Evolutionary conservation across 2,888 invertebrate species (phyloP), one percentile per base, ranked within the genome.

Genomic region (Scaptomyza flava): DNA sequence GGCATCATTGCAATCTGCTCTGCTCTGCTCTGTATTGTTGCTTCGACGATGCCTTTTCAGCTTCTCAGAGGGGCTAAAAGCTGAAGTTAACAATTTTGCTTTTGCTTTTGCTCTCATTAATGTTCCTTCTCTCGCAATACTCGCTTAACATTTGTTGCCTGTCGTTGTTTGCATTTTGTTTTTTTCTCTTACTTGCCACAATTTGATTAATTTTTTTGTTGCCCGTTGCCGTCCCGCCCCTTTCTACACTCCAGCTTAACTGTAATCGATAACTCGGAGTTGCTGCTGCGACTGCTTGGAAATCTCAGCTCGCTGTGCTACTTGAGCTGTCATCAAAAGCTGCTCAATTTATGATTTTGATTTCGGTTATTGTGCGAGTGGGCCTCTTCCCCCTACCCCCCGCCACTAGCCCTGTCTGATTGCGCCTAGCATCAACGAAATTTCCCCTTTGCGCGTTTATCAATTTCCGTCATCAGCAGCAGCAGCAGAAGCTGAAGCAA

Each of bases 301-400:
- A 67, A 50, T 68, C 47, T 51, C 66, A 33, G 69, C 46, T 27
- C 31, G n/a, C 51, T 46, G 30, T 23, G 79, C 73, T 66, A 80
- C 87, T 89, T 74, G 79, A 85, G 84, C 85, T 87, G 89, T 87
- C 85, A 85, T 89, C 89, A 83, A 87, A 89, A 85, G 89, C 87
- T 84, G 84, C 85, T 89, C 87, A 89, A 79, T 81, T 89, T 85
- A 87, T 89, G 89, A 88, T 89, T 84, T 85, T 82, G 73, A 84
- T 88, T 84, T 80, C 72, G 72, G 77, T 77, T 72, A 81, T 81
- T 81, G 82, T 73, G 41, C 41, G 27, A 27, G 27, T 36, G n/a
- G 36, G n/a, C n/a, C n/a, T n/a, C n/a, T n/a, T n/a, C n/a, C n/a
- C n/a, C n/a, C n/a, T n/a, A n/a, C n/a, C 5, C 6, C 31, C 38